Conservation (phyloP, 2,113 vertebrate species). For the Cephalopholis sonnerati region DNA sequence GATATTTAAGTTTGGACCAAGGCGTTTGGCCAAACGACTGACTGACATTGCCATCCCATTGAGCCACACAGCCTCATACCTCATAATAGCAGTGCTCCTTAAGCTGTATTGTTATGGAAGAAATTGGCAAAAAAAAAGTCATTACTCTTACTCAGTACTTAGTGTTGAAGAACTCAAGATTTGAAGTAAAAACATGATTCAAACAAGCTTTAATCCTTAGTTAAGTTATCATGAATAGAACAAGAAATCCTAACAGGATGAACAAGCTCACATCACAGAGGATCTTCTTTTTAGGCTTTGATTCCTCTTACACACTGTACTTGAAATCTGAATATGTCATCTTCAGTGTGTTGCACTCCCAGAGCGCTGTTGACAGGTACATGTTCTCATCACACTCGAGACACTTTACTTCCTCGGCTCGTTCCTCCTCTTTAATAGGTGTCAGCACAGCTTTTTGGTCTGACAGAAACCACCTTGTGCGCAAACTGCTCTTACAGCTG, state of each 20-base stretch:
- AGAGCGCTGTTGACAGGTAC: conserved; percentile 28
- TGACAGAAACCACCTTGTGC: conserved; percentile 37
- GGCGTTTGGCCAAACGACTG: too few relatives aligned
- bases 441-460: conserved; percentile 35
- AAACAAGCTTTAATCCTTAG: not conserved
- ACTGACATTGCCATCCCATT: not conserved
- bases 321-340: conserved; percentile 24
- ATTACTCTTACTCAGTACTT: not conserved
- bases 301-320: not conserved
- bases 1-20: not conserved
- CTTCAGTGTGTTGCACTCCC: not conserved
- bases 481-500: conserved; percentile 1
- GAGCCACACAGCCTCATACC: not conserved
- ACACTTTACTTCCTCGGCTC: not conserved
- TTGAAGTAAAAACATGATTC: not conserved
- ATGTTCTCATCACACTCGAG: conserved; percentile 32
- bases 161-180: not conserved
- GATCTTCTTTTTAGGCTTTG: not conserved
- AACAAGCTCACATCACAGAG: not conserved
- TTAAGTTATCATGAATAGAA: not conserved
- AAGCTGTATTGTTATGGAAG: not conserved
- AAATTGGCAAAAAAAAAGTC: too few relatives aligned
- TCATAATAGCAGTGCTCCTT: not conserved
- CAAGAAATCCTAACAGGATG: not conserved
- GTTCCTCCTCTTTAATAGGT: conserved; percentile 34